Base-by-base conservation (phyloP, 2,113 vertebrate genomes). In the Phyllostomus hastatus region DNA sequence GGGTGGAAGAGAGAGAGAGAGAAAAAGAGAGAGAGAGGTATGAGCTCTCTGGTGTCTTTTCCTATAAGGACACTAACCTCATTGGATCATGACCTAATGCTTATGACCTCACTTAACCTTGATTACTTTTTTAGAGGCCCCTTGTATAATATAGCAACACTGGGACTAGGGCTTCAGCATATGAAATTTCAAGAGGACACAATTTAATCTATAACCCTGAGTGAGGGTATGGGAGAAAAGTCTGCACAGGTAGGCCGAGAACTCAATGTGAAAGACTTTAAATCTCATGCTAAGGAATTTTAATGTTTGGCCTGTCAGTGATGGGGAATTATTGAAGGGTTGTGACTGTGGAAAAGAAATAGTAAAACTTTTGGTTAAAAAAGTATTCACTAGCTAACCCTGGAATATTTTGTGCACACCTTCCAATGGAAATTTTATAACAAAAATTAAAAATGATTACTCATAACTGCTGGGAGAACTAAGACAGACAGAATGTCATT, bases 401-500 rank as follows among this genome's bases (percentile, higher is more conserved):
- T 94, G 59, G 46, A 91, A 73, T 79, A 94, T 31, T 70, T 19
- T 38, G 4, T 83, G 11, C 41, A 92, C 57, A 94, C 73, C 61
- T 57, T 17, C 31, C 75, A 83, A 22, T 87, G 35, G 33, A 81
- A 90, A 85, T 93, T 96, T 95, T 85, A 35, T 50, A 46, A 70
- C 1, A 95, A 83, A 88, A 84, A 86, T 97, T 95, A 28, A 96
- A 96, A 64, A 85, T 69, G 17, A 92, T 10, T 81, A 46, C 24
- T 88, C 43, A 70, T 75, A 70, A 76, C 43, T 50, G 20, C 43
- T 84, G 33, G 35, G 9, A 81, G 41, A 80, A 69, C 20, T 95
- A 78, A 91, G 72, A 19, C 33, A 82, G 17, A 89, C 28, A 89
- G 35, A 73, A 91, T 75, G 2, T 10, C 33, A 38, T 43, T 91